Evolutionary conservation across 2,888 invertebrate genomes (phyloP).

Genomic region (Drosophila emarginata): DNA sequence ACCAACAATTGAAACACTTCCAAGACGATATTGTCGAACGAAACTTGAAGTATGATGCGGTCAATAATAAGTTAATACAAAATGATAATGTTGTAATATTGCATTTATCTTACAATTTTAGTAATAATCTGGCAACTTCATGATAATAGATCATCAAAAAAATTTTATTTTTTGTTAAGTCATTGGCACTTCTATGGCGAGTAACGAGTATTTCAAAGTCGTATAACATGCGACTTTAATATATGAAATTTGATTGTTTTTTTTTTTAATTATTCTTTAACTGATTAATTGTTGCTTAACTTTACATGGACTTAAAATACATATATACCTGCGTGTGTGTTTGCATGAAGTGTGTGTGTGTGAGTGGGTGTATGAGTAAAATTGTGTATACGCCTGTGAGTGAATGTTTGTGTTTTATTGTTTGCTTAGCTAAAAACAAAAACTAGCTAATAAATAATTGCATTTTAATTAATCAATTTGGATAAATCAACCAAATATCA

Average conservation of each 20-base stretch:
- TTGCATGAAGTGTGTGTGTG: background rate
- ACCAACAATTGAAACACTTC: background rate
- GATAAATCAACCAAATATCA: constrained; percentile 1
- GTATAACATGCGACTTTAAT: background rate
- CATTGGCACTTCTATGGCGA: background rate
- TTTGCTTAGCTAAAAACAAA: constrained; percentile 10
- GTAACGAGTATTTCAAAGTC: constrained; percentile 3
- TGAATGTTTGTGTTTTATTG: background rate
- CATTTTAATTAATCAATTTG: constrained; percentile 5
- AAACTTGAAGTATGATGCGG: background rate
- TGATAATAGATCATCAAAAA: background rate
- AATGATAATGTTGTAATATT: background rate
- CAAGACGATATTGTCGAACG: background rate
- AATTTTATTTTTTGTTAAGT: background rate
- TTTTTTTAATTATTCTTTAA: constrained; percentile 1
- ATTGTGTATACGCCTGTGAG: background rate
- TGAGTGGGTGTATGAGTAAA: background rate
- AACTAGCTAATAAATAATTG: constrained; percentile 2
- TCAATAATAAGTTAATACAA: background rate
- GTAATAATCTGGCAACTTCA: background rate
- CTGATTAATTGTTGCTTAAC: constrained; percentile 1
- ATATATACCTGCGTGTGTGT: background rate
- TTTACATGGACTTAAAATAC: constrained; percentile 5
- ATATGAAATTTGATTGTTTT: background rate
- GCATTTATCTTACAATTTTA: background rate